phyloP scores from a whole-genome alignment of 2,888 invertebrate genomes.

The Caenorhabditis plicata region DNA sequence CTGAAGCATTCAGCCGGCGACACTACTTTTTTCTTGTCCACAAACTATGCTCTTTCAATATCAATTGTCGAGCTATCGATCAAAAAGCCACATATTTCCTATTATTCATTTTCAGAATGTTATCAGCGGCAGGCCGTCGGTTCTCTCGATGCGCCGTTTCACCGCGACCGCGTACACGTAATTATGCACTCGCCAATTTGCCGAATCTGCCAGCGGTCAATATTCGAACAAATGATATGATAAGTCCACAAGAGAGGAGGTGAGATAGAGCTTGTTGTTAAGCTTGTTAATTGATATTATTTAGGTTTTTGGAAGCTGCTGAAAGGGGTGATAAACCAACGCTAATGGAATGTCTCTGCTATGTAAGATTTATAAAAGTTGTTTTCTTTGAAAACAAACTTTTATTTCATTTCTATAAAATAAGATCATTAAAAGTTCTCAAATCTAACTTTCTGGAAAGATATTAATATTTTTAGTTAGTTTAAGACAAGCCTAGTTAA shows the following conservation, averaged over 20 bases:
- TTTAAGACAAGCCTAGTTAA: too few species aligned
- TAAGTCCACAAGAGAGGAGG: slow-evolving; percentile 44
- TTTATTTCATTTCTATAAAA: not conserved
- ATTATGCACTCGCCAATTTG: slow-evolving; percentile 37
- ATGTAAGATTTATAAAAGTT: slow-evolving; percentile 19
- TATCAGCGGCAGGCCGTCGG: slow-evolving; percentile 43
- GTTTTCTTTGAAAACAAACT: too few species aligned
- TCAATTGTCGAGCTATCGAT: too few species aligned
- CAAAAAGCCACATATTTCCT: too few species aligned
- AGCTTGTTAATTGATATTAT: not conserved
- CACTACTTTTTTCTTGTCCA: too few species aligned
- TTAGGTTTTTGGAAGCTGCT: slow-evolving; percentile 69
- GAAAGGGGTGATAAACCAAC: slow-evolving; percentile 71
- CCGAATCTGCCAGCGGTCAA: slow-evolving; percentile 48
- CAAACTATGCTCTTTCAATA: too few species aligned
- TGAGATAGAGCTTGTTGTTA: slow-evolving; percentile 1
- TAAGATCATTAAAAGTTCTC: slow-evolving; percentile 10
- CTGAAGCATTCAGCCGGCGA: too few species aligned
- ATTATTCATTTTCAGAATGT: slow-evolving; percentile 50
- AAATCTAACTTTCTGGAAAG: too few species aligned
- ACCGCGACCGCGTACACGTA: slow-evolving; percentile 42
- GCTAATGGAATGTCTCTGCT: slow-evolving; percentile 58
- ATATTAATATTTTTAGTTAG: too few species aligned
- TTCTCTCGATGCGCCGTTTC: slow-evolving; percentile 43
- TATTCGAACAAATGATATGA: slow-evolving; percentile 51